phyloP scores from a whole-genome alignment of 2,888 invertebrate species.

The Fabriciana adippe region DNA sequence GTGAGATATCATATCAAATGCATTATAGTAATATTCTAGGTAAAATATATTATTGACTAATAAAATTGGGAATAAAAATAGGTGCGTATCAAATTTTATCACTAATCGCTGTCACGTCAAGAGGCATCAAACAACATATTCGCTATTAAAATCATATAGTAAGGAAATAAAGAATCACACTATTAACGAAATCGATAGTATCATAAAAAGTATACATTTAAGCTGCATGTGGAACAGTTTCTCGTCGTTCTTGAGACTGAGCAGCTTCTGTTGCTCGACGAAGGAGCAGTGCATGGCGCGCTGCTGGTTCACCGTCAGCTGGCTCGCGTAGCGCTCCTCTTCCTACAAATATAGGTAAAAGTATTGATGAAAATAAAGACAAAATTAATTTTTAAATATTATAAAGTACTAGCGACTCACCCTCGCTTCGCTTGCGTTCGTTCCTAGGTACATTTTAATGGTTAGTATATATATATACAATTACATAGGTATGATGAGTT shows the following conservation, averaged over 20 bases:
- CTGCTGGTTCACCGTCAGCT: slow-evolving; percentile 70
- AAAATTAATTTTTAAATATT: neutral
- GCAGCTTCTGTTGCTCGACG: slow-evolving; percentile 71
- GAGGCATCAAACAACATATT: neutral
- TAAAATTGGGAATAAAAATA: too few species aligned
- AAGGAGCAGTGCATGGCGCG: slow-evolving; percentile 77
- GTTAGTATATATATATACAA: too few species aligned
- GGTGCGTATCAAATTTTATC: neutral
- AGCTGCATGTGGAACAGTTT: slow-evolving; percentile 74
- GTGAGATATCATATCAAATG: too few species aligned
- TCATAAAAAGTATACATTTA: slow-evolving; percentile 55
- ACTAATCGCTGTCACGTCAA: neutral
- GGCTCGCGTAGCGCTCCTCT: slow-evolving; percentile 77
- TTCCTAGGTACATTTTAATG: too few species aligned
- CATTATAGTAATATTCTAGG: too few species aligned
- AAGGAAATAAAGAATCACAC: too few species aligned
- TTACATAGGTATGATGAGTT: too few species aligned
- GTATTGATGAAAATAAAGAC: neutral
- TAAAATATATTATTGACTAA: neutral
- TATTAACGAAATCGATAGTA: neutral
- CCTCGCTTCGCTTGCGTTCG: too few species aligned
- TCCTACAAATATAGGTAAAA: slow-evolving; percentile 50
- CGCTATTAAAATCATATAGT: too few species aligned
- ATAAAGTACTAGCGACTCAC: neutral
- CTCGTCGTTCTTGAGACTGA: slow-evolving; percentile 71